Percentiles rank a stretch among this genome's conserved stretches.
phyloP scores from a whole-genome alignment of 2,113 vertebrate species.

The Garra rufa region DNA sequence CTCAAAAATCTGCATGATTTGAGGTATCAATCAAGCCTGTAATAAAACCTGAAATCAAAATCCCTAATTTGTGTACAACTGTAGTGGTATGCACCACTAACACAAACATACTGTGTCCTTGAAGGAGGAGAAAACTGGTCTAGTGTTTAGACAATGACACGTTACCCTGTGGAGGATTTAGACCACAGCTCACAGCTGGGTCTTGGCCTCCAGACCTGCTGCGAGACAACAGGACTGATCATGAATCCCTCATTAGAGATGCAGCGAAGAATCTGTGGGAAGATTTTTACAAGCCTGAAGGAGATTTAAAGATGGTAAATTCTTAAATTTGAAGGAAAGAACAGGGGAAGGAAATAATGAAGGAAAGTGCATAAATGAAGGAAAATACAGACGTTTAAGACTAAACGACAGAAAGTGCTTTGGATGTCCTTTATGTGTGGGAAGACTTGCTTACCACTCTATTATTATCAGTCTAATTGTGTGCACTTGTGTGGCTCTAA shows the following conservation, averaged over 20 bases:
- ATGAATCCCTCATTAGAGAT: conserved; percentile 20
- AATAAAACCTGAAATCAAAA: background rate
- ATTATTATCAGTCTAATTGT: conserved; percentile 28
- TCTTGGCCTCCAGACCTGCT: background rate
- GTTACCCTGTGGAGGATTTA: conserved; percentile 13
- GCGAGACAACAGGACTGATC: conserved; percentile 1
- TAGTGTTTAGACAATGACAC: background rate
- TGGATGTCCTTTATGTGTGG: background rate
- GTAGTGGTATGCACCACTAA: background rate
- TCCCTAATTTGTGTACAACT: background rate
- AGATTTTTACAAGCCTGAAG: background rate
- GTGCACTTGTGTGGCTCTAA: background rate
- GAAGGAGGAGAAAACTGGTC: background rate
- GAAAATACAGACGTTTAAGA: background rate
- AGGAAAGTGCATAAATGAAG: background rate
- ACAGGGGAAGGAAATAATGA: too few species aligned
- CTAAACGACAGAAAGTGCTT: conserved; percentile 1
- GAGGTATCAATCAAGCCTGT: background rate
- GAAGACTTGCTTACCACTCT: conserved; percentile 21
- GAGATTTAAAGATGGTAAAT: conserved; percentile 19
- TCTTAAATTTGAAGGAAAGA: too few species aligned
- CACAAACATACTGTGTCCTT: background rate
- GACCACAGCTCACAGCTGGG: background rate
- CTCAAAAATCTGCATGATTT: background rate
- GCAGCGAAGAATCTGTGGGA: background rate